A percentile compares a stretch with the other conserved stretches of the same genome.
Evolutionary conservation across 2,113 vertebrate species (phyloP).

Genomic region (Octodon degus): DNA sequence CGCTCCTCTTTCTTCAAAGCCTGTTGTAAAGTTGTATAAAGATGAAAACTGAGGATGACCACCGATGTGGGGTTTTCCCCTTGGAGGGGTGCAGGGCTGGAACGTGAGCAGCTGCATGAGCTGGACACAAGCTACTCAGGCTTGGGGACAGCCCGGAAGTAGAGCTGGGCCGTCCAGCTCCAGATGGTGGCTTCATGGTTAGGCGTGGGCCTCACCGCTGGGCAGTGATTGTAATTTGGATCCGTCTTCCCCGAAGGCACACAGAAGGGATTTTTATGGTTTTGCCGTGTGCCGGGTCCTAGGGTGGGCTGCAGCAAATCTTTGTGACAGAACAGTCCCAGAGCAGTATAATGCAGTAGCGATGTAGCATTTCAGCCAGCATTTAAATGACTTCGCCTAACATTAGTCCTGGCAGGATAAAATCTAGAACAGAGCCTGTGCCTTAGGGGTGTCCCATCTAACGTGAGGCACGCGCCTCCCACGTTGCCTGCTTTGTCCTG

Average conservation of each 20-base stretch:
- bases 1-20: conserved; percentile 12
- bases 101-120: neutral
- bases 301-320: neutral
- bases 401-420: neutral
- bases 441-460: neutral
- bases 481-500: neutral
- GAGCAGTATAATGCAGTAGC: neutral
- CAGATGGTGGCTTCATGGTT: neutral
- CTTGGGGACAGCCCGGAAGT: neutral
- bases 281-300: neutral
- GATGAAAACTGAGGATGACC: too few relatives aligned
- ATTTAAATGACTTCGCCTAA: neutral
- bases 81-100: neutral
- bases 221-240: neutral
- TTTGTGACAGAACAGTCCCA: neutral
- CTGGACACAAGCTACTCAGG: neutral
- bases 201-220: neutral
- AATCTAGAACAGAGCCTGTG: neutral
- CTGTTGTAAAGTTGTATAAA: too few relatives aligned
- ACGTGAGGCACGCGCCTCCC: neutral
- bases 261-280: neutral
- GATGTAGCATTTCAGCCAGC: neutral
- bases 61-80: too few relatives aligned
- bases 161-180: neutral
- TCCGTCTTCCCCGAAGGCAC: neutral